These are phyloP conservation scores for Aurelia aurita complex sp. Pacific DNA, from an alignment of 30 jellyfish, hydroid and myxozoan species.

Conservation along the genomic window DNA sequence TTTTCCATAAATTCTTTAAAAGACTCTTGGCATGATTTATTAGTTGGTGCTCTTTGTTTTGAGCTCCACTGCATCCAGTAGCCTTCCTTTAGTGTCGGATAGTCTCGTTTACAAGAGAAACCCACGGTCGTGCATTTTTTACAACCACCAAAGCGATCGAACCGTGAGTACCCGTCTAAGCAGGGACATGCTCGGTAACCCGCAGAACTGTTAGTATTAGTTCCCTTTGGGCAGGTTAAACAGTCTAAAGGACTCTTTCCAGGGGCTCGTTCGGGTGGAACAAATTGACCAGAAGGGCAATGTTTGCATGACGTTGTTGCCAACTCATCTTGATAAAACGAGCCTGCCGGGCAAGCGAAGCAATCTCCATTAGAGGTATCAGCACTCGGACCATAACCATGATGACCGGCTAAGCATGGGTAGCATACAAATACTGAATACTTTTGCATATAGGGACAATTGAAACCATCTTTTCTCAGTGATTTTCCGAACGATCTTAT, in stretches of 20 bases:
- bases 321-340: constrained; percentile 58
- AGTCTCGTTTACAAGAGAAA: constrained; percentile 28
- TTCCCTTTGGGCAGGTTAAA: constrained; percentile 59
- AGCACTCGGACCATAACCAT: not conserved
- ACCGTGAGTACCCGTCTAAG: constrained; percentile 44
- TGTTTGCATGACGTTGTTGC: constrained; percentile 41
- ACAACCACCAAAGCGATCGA: constrained; percentile 42
- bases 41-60: not conserved
- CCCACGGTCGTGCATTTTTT: constrained; percentile 31
- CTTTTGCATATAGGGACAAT: not conserved
- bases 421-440: not conserved
- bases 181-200: constrained; percentile 69
- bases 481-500: not conserved
- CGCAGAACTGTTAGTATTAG: constrained; percentile 49
- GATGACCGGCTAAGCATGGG: constrained; percentile 52
- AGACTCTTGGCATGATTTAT: constrained; percentile 9
- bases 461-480: constrained; percentile 35
- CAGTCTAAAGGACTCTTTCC: constrained; percentile 56
- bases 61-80: constrained; percentile 52
- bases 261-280: constrained; percentile 36
- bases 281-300: constrained; percentile 65
- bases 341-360: constrained; percentile 54
- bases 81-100: constrained; percentile 22
- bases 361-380: not conserved
- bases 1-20: constrained; percentile 28